These are phyloP conservation scores for Cercopithecus mona DNA, from an alignment of 2,113 vertebrate genomes.

Conservation along the genomic window DNA sequence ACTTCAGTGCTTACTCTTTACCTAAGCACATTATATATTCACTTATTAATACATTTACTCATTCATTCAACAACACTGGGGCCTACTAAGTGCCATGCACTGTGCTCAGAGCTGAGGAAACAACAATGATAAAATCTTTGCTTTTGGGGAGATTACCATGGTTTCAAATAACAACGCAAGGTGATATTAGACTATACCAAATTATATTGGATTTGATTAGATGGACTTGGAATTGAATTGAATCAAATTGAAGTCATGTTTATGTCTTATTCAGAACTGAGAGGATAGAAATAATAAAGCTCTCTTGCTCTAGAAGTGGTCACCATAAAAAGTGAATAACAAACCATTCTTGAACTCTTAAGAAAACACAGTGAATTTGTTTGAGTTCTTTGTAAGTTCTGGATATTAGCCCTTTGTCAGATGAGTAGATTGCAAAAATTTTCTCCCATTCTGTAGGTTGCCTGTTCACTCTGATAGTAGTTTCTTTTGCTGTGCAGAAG, in stretches of 20 bases:
- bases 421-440: too few species aligned
- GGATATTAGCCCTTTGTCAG: too few species aligned
- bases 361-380: neutral
- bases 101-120: neutral
- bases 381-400: too few species aligned
- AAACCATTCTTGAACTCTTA: neutral
- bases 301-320: neutral
- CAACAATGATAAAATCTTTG: neutral
- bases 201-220: neutral
- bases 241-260: neutral
- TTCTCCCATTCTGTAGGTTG: too few species aligned
- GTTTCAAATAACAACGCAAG: neutral
- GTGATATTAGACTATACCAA: neutral
- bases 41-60: neutral
- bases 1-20: neutral
- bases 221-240: neutral
- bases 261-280: constrained; percentile 14
- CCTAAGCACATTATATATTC: neutral
- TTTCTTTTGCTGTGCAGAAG: too few species aligned
- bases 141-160: neutral
- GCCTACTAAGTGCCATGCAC: fast-evolving
- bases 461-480: too few species aligned
- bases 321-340: neutral
- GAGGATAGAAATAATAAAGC: neutral
- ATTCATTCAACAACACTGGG: neutral